phyloP scores from a whole-genome alignment of 2,113 vertebrate species.

The Xerus inauris region DNA sequence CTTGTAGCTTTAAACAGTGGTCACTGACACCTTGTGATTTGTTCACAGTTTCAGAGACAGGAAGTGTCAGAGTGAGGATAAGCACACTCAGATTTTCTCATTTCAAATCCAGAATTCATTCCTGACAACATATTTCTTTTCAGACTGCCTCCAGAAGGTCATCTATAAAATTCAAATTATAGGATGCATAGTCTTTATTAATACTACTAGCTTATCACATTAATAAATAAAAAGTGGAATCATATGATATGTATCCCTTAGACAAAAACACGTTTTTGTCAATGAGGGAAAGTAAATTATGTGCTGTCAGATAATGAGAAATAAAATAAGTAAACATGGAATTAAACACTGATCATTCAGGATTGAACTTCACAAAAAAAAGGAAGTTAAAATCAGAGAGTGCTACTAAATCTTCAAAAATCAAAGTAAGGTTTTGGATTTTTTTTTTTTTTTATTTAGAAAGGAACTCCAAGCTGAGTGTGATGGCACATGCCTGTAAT shows the following conservation, averaged over 20 bases:
- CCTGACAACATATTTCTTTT: neutral
- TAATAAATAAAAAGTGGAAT: constrained; percentile 33
- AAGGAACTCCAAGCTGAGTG: too few species aligned
- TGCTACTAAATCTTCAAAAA: neutral
- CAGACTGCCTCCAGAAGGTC: neutral
- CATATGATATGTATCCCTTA: neutral
- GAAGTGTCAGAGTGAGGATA: neutral
- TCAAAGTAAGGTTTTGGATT: neutral
- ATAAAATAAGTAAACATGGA: neutral
- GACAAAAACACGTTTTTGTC: neutral
- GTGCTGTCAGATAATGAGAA: neutral
- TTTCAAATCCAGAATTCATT: neutral
- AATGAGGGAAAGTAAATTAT: neutral
- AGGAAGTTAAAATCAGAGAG: neutral
- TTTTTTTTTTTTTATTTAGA: constrained; percentile 14
- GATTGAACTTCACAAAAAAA: constrained; percentile 6
- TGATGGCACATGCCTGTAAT: too few species aligned
- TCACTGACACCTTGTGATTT: neutral
- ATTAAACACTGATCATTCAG: neutral
- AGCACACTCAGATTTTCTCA: neutral
- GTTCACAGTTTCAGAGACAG: neutral
- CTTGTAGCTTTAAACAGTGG: neutral
- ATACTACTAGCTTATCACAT: neutral
- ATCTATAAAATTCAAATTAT: neutral
- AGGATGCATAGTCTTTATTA: neutral